These are phyloP conservation scores for Pantherophis guttatus DNA, from an alignment of 2,113 vertebrate genomes.

Conservation along the genomic window DNA sequence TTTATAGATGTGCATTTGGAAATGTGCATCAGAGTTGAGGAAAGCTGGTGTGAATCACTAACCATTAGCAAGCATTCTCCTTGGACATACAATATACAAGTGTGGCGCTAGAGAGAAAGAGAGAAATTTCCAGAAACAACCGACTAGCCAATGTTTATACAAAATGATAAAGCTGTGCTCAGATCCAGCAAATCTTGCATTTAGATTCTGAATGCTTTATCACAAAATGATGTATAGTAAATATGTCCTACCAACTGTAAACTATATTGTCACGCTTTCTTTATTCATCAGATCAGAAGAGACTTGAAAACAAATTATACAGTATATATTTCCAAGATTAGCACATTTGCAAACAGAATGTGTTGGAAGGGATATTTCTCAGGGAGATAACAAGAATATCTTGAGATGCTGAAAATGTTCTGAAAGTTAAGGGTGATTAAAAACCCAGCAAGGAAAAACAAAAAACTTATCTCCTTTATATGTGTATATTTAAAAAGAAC, in stretches of 20 bases:
- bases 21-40: background rate
- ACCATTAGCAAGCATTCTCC: background rate
- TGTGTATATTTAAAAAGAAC: background rate
- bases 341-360: background rate
- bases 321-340: background rate
- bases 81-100: background rate
- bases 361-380: background rate
- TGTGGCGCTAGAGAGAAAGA: background rate
- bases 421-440: background rate
- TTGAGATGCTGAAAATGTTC: background rate
- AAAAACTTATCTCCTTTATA: background rate
- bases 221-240: background rate
- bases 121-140: background rate
- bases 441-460: background rate
- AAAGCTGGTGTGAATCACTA: background rate
- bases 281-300: background rate
- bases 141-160: background rate
- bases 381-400: background rate
- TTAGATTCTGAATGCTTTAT: background rate
- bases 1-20: background rate
- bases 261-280: background rate
- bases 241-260: background rate
- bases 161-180: background rate
- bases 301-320: background rate
- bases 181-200: background rate